These are phyloP conservation scores for Drosophila melanogaster DNA, from an alignment of 1,140 invertebrate species.

Conservation along the genomic window Release_6_plus_ISO1_MT NT_033779.5:1528501-1529000, in stretches of 20 bases:
- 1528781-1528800: constrained; percentile 23
- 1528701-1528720: constrained; percentile 41
- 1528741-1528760: constrained; percentile 55
- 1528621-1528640: neutral
- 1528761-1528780: constrained; percentile 44
- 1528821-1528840: constrained; percentile 36
- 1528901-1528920: constrained; percentile 27
- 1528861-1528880: constrained; percentile 75
- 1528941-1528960: constrained; percentile 38
- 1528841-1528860: constrained; percentile 72
- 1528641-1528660: constrained; percentile 15
- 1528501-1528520: constrained; percentile 23
- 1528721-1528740: constrained; percentile 2
- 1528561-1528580: constrained; percentile 33
- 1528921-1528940: constrained; percentile 69
- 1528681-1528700: constrained; percentile 72
- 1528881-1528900: constrained; percentile 64
- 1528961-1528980: constrained; percentile 29
- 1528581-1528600: constrained; percentile 21
- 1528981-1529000: constrained; percentile 67
- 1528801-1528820: constrained; percentile 11
- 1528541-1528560: constrained; percentile 24
- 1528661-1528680: constrained; percentile 23
- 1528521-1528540: constrained; percentile 20
- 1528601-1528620: constrained; percentile 13